These are phyloP conservation scores for Epicampocera succincta DNA, from an alignment of 2,888 invertebrate species.

Conservation along the genomic window DNA sequence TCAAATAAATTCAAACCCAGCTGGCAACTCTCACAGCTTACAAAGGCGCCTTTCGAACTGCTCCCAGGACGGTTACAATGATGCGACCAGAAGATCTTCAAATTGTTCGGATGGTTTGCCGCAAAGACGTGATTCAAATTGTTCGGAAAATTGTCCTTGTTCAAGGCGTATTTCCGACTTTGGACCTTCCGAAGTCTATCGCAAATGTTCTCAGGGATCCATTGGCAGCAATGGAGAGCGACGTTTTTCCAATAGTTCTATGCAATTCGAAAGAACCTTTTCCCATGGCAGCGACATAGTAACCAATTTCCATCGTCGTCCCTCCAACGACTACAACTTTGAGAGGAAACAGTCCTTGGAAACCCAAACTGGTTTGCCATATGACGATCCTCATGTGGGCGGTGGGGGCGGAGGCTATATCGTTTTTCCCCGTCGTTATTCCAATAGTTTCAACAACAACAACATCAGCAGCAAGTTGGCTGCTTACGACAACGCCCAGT, in stretches of 20 bases:
- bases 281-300: slow-evolving; percentile 77
- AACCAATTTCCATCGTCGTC: slow-evolving; percentile 76
- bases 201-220: slow-evolving; percentile 81
- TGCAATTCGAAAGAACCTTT: slow-evolving; percentile 79
- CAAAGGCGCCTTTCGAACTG: slow-evolving; percentile 80
- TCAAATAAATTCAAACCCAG: slow-evolving; percentile 45
- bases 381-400: slow-evolving; percentile 76
- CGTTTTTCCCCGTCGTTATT: slow-evolving; percentile 79
- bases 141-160: slow-evolving; percentile 81
- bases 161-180: slow-evolving; percentile 79
- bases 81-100: slow-evolving; percentile 80
- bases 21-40: slow-evolving; percentile 70
- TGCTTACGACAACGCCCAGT: slow-evolving; percentile 79
- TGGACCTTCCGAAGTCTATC: slow-evolving; percentile 77
- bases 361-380: slow-evolving; percentile 72
- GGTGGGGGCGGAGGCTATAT: slow-evolving; percentile 79
- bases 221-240: slow-evolving; percentile 80
- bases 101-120: slow-evolving; percentile 79
- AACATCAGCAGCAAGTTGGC: slow-evolving; percentile 80
- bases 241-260: slow-evolving; percentile 83
- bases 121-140: slow-evolving; percentile 79
- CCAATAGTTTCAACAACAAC: slow-evolving; percentile 79
- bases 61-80: slow-evolving; percentile 78
- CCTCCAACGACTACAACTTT: slow-evolving; percentile 78
- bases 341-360: slow-evolving; percentile 78